These are phyloP conservation scores for Pocillopora meandrina DNA, from an alignment of 92 coral and sea anemone species.

Conservation along the genomic window DNA sequence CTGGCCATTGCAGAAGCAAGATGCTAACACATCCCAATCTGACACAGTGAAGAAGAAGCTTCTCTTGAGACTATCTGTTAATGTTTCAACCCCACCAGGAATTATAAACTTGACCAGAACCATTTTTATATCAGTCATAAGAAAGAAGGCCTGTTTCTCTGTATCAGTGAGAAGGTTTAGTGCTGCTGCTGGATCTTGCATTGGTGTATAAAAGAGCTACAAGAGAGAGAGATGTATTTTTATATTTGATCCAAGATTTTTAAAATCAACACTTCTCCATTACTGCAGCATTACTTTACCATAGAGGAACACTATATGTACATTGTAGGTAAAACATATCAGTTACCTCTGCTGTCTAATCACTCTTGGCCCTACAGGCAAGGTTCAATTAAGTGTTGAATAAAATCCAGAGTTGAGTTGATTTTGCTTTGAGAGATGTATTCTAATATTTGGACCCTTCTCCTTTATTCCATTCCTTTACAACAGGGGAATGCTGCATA, in stretches of 20 bases:
- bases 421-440: no score
- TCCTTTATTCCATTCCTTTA: no score
- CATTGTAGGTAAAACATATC: no score
- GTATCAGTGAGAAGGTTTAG: slow-evolving; percentile 28
- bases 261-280: not conserved
- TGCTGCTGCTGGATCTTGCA: slow-evolving; percentile 56
- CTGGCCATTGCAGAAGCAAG: slow-evolving; percentile 93
- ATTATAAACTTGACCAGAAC: slow-evolving; percentile 68
- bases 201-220: slow-evolving; percentile 57
- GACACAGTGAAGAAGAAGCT: slow-evolving; percentile 75
- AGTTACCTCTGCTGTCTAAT: no score
- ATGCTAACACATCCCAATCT: slow-evolving; percentile 79
- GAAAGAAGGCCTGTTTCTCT: slow-evolving; percentile 64
- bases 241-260: not conserved
- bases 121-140: slow-evolving; percentile 80
- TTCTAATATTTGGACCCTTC: no score
- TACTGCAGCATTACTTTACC: no score
- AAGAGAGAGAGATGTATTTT: not conserved
- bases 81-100: slow-evolving; percentile 52
- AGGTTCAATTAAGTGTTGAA: no score
- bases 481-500: no score
- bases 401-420: no score
- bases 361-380: no score
- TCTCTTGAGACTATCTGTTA: slow-evolving; percentile 31
- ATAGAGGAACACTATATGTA: no score